Evolutionary conservation across 2,113 vertebrate genomes (phyloP), one percentile per base, ranked within the genome.

Genomic region (Hoplias malabaricus): DNA sequence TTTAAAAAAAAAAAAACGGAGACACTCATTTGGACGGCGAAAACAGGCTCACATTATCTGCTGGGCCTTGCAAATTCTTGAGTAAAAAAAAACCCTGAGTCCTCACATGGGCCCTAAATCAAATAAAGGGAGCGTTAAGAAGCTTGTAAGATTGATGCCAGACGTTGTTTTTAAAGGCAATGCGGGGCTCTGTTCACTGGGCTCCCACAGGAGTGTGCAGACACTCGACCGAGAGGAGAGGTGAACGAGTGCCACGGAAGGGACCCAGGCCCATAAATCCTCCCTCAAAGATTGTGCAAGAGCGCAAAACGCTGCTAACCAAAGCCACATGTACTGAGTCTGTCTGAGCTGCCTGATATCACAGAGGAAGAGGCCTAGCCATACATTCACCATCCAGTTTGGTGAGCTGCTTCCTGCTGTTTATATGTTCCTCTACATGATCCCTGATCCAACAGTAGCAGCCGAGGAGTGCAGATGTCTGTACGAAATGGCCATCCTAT

Each of bases 261-360:
- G 27, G 36, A 59, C 42, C 75, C 40, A 29, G 56, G 42, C 46
- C 56, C 23, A 78, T 78, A 78, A 78, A 70, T 78, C 43, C 56
- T 63, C n/a, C 2, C 40, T 38, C 43, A 27, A 68, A 68, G 61
- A 43, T 33, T 29, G 53, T 34, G 40, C 40, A 68, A 14, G 25
- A 36, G 23, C 9, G 53, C 54, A 70, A 13, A 31, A 4, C 33
- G 7, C 57, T 13, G n/a, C 54, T 78, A 78, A 68, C 33, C 23
- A 71, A 68, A 62, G 29, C 48, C 75, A 77, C 57, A 62, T 70
- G 42, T 59, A n/a, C 29, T 43, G 19, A 73, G 71, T 46, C 43
- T 12, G 21, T 5, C 46, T 13, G 7, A 53, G 12, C 34, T 29
- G 14, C n/a, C 11, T 23, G 21, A 71, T 21, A 48, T 38, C 43